Evolutionary conservation across 2,888 invertebrate species (phyloP), one percentile per base, ranked within the genome.

Genomic region (Lottia scabra): DNA sequence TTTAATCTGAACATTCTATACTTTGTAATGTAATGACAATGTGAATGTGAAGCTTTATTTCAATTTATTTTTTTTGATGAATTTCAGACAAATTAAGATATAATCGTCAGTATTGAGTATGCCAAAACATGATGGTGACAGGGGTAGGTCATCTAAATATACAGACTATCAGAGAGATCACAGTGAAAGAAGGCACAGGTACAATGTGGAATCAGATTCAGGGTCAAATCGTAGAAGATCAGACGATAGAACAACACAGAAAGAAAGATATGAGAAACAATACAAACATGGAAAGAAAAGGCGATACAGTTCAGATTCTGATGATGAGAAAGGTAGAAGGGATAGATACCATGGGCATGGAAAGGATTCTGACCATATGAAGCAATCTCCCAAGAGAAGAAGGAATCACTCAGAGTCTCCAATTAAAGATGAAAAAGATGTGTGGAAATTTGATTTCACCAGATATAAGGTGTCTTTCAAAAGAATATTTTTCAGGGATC

Each of bases 401-500:
- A 19, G n/a, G n/a, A 27, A 30, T 15, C 15, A 19, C 16, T 67
- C 16, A 48, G 45, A 46, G 30, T 30, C 45, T 23, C 48, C 48
- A 16, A 16, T 48, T 26, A 38, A 38, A 65, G 26, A 65, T 15
- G n/a, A 45, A 13, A 71, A 13, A 38, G 75, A 74, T 12, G 79
- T 78, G 65, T 82, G 80, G 75, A 79, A 80, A 23, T 84, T 87
- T 74, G 80, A 84, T 63, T 86, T 82, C 76, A 72, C 75, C 63
- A 77, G 81, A 6, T 82, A 87, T 77, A 89, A 85, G 79, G 70
- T 74, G 12, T 83, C 85, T 16, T 79, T 90, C 38, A 87, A 88
- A 71, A 84, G 85, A 73, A 88, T 90, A 73, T 91, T 96, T 83
- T 92, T 92, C 79, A 92, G 93, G 70, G 92, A 93, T 79, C 91